A percentile compares a stretch with the other conserved stretches of the same genome.
Conservation (phyloP, 1,140 invertebrate genomes). For the Lanistes nyassanus region DNA sequence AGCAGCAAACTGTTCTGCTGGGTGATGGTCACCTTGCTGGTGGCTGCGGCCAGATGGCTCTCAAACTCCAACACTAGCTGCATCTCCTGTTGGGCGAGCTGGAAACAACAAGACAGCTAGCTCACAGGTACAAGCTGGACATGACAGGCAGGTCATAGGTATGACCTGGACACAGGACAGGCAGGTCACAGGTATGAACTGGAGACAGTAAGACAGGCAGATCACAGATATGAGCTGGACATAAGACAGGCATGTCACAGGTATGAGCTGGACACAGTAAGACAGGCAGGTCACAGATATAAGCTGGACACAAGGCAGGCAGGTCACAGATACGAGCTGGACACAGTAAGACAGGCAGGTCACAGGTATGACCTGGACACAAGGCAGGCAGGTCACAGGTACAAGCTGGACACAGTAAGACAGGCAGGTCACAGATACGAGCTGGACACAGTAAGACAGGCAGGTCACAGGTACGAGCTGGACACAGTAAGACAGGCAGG, state of each 20-base stretch:
- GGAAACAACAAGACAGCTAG: constrained; percentile 11
- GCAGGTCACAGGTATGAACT: not conserved
- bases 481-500: not conserved
- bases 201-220: no score
- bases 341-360: no score
- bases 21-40: constrained; percentile 86
- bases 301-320: no score
- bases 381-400: not conserved
- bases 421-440: not conserved
- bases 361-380: not conserved
- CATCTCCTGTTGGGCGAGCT: constrained; percentile 78
- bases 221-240: not conserved
- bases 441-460: no score
- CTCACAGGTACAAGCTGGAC: not conserved
- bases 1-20: constrained; percentile 89
- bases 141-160: no score
- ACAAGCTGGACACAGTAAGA: no score
- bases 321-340: not conserved
- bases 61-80: constrained; percentile 92
- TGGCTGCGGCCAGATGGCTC: constrained; percentile 87
- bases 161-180: no score
- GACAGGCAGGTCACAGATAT: not conserved
- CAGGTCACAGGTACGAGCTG: constrained; percentile 63
- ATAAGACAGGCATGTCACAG: not conserved
- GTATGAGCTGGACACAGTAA: no score